Conservation (phyloP, 2,888 invertebrate genomes). For the Hyposoter dolosus region DNA sequence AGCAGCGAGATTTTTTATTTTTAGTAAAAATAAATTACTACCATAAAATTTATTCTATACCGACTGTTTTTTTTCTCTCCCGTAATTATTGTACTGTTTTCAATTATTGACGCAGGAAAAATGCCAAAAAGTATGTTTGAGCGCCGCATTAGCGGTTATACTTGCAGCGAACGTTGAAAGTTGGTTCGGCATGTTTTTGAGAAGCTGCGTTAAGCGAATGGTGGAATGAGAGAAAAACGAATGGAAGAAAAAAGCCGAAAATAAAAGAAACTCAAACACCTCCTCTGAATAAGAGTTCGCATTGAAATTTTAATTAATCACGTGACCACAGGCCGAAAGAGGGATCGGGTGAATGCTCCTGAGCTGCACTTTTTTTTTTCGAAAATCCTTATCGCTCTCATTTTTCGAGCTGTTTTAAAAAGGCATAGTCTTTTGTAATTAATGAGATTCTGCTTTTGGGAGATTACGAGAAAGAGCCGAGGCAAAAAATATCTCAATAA, state of each 20-base stretch:
- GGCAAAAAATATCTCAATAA: not conserved
- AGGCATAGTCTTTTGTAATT: not conserved
- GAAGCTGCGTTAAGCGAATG: not conserved
- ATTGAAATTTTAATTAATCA: constrained; percentile 8
- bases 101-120: not conserved
- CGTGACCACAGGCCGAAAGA: not conserved
- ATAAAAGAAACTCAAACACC: not conserved
- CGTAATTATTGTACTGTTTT: constrained; percentile 1
- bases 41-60: not conserved
- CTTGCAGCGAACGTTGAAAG: not conserved
- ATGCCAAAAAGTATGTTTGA: not conserved
- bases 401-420: not conserved
- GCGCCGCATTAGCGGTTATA: not conserved
- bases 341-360: constrained; percentile 3
- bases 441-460: not conserved
- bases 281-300: not conserved
- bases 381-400: not conserved
- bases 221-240: not conserved
- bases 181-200: not conserved
- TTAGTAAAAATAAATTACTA: not conserved
- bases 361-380: not conserved
- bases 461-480: not conserved
- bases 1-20: not conserved
- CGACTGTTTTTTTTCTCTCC: not conserved
- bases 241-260: not conserved